Percentiles rank a stretch among this genome's conserved stretches.
These are phyloP conservation scores for Plectropomus leopardus DNA, from an alignment of 2,113 vertebrate genomes.

Conservation along the genomic window DNA sequence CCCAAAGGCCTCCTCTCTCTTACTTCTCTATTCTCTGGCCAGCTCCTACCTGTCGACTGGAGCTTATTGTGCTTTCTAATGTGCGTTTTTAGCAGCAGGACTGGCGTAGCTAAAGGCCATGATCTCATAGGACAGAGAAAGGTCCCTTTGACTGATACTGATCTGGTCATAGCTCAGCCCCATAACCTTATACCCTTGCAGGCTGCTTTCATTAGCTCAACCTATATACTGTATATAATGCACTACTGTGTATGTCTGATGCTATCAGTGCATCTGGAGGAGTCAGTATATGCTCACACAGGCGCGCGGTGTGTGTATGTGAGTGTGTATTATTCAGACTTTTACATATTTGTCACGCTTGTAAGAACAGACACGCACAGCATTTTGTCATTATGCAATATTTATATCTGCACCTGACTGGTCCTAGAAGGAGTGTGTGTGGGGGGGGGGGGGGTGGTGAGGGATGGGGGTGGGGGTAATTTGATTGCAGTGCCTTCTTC, in stretches of 20 bases:
- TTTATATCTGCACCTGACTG: neutral
- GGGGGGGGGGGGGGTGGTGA: too few relatives aligned
- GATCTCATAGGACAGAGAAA: conserved; percentile 60
- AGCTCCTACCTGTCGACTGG: conserved; percentile 58
- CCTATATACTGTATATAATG: conserved; percentile 48
- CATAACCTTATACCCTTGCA: conserved; percentile 59
- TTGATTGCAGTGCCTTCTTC: neutral
- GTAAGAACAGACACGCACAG: neutral
- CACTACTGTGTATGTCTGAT: conserved; percentile 51
- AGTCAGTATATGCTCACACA: conserved; percentile 16
- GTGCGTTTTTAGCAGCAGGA: conserved; percentile 52
- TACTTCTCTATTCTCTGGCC: conserved; percentile 19
- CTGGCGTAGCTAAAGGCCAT: conserved; percentile 21
- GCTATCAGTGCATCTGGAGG: conserved; percentile 42
- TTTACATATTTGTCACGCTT: conserved; percentile 11
- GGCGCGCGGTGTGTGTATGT: neutral
- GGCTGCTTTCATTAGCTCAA: conserved; percentile 67
- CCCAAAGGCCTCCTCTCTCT: conserved; percentile 4
- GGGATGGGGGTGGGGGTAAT: neutral
- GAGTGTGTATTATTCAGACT: conserved; percentile 20
- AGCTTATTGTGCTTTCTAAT: conserved; percentile 42
- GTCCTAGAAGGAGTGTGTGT: neutral
- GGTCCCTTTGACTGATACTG: conserved; percentile 71
- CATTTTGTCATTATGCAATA: neutral
- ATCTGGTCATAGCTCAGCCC: conserved; percentile 57